Evolutionary conservation across 1,140 invertebrate species (phyloP).

Genomic region (Leptopilina clavipes): DNA sequence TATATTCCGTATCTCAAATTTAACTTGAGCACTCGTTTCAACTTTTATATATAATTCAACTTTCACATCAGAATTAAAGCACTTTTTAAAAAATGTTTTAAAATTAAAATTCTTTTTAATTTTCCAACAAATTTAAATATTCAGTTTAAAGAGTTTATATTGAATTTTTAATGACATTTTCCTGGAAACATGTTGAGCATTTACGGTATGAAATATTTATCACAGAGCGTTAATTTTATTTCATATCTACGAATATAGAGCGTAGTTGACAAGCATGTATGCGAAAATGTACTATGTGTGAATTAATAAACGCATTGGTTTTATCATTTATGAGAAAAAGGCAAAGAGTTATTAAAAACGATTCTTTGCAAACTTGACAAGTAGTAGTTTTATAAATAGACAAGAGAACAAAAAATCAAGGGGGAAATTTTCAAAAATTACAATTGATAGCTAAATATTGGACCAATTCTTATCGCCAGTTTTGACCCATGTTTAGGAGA

Average conservation of each 20-base stretch:
- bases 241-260: not conserved
- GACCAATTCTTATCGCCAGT: too few relatives aligned
- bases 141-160: constrained; percentile 16
- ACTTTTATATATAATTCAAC: constrained; percentile 14
- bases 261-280: not conserved
- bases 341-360: too few relatives aligned
- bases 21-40: not conserved
- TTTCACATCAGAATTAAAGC: not conserved
- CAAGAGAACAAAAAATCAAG: too few relatives aligned
- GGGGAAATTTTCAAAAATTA: too few relatives aligned
- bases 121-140: constrained; percentile 7
- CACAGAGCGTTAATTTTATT: constrained; percentile 31
- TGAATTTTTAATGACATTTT: not conserved
- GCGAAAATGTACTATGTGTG: constrained; percentile 40
- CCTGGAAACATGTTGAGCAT: not conserved
- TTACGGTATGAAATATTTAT: constrained; percentile 11
- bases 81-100: not conserved
- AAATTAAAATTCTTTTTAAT: not conserved
- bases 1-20: not conserved
- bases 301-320: constrained; percentile 35
- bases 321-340: too few relatives aligned
- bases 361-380: too few relatives aligned
- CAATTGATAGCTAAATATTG: too few relatives aligned
- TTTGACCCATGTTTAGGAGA: too few relatives aligned
- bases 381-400: too few relatives aligned